Percentiles rank a stretch among this genome's conserved stretches.
These are phyloP conservation scores for Limonius californicus DNA, from an alignment of 1,140 invertebrate genomes.

Conservation along the genomic window DNA sequence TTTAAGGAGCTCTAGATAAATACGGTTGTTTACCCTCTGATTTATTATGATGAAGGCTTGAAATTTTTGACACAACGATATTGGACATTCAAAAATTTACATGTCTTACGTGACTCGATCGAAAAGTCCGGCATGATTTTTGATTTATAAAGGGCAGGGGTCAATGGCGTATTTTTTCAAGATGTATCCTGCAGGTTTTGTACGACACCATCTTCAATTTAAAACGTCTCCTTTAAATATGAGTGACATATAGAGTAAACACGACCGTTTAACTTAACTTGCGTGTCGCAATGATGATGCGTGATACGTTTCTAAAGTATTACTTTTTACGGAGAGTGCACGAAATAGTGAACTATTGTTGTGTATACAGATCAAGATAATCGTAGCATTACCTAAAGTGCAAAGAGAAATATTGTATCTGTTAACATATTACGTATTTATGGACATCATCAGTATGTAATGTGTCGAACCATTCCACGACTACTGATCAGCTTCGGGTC, in stretches of 20 bases:
- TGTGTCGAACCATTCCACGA: too few species aligned
- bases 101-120: too few species aligned
- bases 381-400: constrained; percentile 6
- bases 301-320: constrained; percentile 10
- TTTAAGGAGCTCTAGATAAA: neutral
- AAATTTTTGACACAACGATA: neutral
- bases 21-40: neutral
- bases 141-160: too few species aligned
- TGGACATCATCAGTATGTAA: too few species aligned
- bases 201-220: too few species aligned
- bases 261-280: constrained; percentile 5
- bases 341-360: constrained; percentile 1
- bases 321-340: neutral
- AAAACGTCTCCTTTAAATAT: neutral
- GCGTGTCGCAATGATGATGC: constrained; percentile 4
- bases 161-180: too few species aligned
- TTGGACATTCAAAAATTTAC: neutral
- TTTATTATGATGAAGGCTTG: constrained; percentile 1
- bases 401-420: neutral
- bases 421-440: too few species aligned
- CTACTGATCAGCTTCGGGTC: too few species aligned
- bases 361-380: constrained; percentile 1
- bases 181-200: too few species aligned
- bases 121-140: too few species aligned
- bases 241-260: neutral